These are phyloP conservation scores for Cetoscarus ocellatus DNA, from an alignment of 2,797 vertebrate species.

Conservation along the genomic window DNA sequence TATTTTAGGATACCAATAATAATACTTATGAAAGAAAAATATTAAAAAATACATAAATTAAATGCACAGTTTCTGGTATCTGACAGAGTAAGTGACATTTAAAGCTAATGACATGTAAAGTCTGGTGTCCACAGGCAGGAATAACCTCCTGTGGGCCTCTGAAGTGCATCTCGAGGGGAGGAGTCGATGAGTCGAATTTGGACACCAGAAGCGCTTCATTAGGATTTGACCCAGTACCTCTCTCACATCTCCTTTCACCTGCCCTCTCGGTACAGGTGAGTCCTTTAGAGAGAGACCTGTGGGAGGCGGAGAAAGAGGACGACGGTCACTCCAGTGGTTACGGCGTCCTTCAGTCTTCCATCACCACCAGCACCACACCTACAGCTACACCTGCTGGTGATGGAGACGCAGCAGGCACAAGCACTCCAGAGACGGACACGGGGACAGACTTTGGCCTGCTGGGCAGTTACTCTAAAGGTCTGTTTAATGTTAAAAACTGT, in stretches of 20 bases:
- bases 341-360: conserved; percentile 39
- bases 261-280: conserved; percentile 28
- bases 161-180: too few relatives aligned
- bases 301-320: conserved; percentile 63
- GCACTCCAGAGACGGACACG: conserved; percentile 61
- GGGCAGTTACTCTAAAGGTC: conserved; percentile 54
- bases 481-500: background rate
- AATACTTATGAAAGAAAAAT: too few relatives aligned
- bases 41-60: too few relatives aligned
- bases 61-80: too few relatives aligned
- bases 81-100: too few relatives aligned
- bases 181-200: too few relatives aligned
- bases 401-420: conserved; percentile 26
- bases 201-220: too few relatives aligned
- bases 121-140: too few relatives aligned
- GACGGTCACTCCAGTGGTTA: conserved; percentile 62
- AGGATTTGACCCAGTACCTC: too few relatives aligned
- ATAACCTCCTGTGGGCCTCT: too few relatives aligned
- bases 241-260: background rate
- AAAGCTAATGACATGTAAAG: too few relatives aligned
- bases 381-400: background rate
- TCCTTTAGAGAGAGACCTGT: conserved; percentile 41
- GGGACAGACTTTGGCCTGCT: conserved; percentile 74
- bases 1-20: too few relatives aligned
- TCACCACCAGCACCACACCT: background rate